phyloP scores from a whole-genome alignment of 2,113 vertebrate species.

The Jaculus jaculus region DNA sequence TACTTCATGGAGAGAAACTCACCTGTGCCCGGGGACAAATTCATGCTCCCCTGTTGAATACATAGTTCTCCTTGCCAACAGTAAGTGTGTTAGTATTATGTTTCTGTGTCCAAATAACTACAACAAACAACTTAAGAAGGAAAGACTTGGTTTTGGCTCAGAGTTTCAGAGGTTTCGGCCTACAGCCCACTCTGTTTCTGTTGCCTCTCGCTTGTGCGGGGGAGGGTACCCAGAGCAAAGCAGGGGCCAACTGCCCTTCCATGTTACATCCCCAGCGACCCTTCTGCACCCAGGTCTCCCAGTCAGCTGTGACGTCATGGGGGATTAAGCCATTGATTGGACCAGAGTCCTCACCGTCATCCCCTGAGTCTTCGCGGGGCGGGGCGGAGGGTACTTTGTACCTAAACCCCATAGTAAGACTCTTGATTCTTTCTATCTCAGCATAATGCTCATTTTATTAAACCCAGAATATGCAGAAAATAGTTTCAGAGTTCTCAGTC shows the following conservation, averaged over 20 bases:
- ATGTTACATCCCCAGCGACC: not conserved
- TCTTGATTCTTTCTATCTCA: not conserved
- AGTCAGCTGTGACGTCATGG: not conserved
- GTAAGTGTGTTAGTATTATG: not conserved
- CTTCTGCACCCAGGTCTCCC: not conserved
- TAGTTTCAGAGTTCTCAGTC: not conserved
- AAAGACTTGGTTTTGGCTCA: not conserved
- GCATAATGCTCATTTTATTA: not conserved
- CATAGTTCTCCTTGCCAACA: not conserved
- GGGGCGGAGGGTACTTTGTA: not conserved
- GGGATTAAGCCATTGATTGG: not conserved
- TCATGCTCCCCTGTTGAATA: not conserved
- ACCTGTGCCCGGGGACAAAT: not conserved
- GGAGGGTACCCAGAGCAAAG: not conserved
- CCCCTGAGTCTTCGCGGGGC: too few species aligned
- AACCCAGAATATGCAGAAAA: not conserved
- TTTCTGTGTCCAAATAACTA: not conserved
- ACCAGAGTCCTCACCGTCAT: not conserved
- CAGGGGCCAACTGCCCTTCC: not conserved
- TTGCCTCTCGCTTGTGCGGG: not conserved
- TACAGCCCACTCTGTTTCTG: not conserved
- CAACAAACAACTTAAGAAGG: too few species aligned
- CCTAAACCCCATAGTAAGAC: not conserved
- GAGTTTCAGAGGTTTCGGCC: not conserved
- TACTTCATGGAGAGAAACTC: not conserved